Evolutionary conservation across 1,140 invertebrate genomes (phyloP), one percentile per base, ranked within the genome.

Genomic region (Linepithema humile): DNA sequence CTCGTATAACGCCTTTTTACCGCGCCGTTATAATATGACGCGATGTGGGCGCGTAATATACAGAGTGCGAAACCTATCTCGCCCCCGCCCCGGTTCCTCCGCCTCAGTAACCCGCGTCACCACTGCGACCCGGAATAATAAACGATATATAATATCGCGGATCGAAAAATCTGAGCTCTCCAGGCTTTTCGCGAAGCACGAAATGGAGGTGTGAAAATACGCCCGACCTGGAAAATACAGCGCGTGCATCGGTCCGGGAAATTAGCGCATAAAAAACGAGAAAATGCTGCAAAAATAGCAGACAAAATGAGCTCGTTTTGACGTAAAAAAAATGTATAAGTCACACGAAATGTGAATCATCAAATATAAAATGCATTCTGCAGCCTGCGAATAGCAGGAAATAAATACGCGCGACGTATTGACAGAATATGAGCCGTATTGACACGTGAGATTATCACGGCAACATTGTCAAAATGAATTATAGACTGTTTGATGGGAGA

Each of bases 121-220:
- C 12, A 15, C 10, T 23, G 35, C 35, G 10, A 53, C 35, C 23
- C 62, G 32, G 48, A 80, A 80, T 78, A 78, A 67, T 65, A 77
- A 65, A 65, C 48, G 38, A 80, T 78, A 84, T 84, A 43, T 67
- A 23, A 78, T 40, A 15, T 15, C 40, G 48, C 70, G 62, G 72
- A 72, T 74, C n/a, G 23, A 12, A 57, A 78, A 86, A 74, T 87
- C 64, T 45, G 50, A 72, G n/a, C n/a, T 3, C 35, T 53, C 57
- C 53, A 53, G 10, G 73, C 45, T 32, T 50, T 86, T n/a, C 26
- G 10, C 53, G 65, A 83, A 83, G 84, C 60, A 64, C 72, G 82
- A 86, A 88, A 85, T 85, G 55, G 70, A 64, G 85, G 80, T 80
- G 64, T 69, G 73, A 74, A 87, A 88, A 88, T 88, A 82, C 6